A percentile compares a stretch with the other conserved stretches of the same genome.
Conservation (phyloP, 1,140 invertebrate species). For the Bombus polaris region DNA sequence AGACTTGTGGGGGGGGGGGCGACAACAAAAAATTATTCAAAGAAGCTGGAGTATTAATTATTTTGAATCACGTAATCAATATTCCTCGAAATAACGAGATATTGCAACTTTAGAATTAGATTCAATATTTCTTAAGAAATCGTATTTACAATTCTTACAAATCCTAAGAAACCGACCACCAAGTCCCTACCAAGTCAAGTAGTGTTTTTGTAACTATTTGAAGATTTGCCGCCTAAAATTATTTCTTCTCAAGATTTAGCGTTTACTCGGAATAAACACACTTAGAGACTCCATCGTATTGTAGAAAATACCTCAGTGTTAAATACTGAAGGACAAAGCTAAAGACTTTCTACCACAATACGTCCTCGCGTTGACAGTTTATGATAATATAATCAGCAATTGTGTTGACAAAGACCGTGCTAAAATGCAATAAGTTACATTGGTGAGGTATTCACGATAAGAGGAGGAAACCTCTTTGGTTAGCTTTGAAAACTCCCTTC, state of each 20-base stretch:
- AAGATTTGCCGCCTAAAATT: background rate
- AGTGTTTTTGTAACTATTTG: too few species aligned
- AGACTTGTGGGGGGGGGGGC: too few species aligned
- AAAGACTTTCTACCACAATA: background rate
- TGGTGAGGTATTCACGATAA: background rate
- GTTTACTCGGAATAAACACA: background rate
- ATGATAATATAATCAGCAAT: background rate
- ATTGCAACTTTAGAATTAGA: background rate
- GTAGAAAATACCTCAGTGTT: too few species aligned
- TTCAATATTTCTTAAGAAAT: background rate
- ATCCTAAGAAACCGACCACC: too few species aligned
- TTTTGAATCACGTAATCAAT: background rate
- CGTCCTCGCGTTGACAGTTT: background rate
- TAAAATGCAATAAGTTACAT: constrained; percentile 12
- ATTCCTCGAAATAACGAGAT: background rate
- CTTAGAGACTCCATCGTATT: too few species aligned
- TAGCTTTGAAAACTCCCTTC: constrained; percentile 23
- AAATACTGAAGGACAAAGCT: background rate
- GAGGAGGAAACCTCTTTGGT: constrained; percentile 20
- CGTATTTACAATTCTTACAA: too few species aligned
- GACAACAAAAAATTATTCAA: too few species aligned
- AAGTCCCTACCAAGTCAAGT: too few species aligned
- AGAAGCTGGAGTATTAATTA: background rate
- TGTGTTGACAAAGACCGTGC: background rate
- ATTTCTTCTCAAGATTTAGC: background rate